Conservation (phyloP, 2,113 vertebrate species). For the Bubo blakistoni region DNA sequence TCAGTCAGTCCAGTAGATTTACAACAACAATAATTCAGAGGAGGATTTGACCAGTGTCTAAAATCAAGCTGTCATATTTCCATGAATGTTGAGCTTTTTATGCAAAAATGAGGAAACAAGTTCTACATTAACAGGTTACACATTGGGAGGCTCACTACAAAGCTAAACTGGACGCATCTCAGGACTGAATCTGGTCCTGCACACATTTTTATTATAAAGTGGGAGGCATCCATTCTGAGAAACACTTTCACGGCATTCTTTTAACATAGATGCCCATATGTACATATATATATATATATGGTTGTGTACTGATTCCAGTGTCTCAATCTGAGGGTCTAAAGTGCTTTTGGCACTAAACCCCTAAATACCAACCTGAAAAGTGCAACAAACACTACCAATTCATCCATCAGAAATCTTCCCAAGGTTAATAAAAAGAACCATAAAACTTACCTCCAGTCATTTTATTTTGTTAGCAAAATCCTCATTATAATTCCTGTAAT, state of each 20-base stretch:
- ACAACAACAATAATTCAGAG: neutral
- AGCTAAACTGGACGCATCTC: neutral
- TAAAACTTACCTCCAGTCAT: constrained; percentile 46
- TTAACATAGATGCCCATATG: neutral
- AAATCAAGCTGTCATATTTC: neutral
- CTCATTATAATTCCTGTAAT: neutral
- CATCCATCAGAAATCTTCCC: neutral
- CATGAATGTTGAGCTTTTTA: neutral
- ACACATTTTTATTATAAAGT: neutral
- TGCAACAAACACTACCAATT: neutral
- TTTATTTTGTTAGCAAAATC: neutral
- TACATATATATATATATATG: neutral
- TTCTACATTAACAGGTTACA: neutral
- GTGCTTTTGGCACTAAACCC: neutral
- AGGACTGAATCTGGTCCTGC: neutral
- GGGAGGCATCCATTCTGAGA: neutral
- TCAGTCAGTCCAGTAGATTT: neutral
- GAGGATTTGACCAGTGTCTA: neutral
- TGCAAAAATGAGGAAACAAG: neutral
- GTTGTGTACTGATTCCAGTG: neutral
- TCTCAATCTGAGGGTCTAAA: neutral
- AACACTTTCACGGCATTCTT: neutral
- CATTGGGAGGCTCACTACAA: neutral
- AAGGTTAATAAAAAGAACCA: neutral
- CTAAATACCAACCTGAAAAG: neutral